Conservation (phyloP, 2,113 vertebrate genomes). For the Cathartes aura region DNA sequence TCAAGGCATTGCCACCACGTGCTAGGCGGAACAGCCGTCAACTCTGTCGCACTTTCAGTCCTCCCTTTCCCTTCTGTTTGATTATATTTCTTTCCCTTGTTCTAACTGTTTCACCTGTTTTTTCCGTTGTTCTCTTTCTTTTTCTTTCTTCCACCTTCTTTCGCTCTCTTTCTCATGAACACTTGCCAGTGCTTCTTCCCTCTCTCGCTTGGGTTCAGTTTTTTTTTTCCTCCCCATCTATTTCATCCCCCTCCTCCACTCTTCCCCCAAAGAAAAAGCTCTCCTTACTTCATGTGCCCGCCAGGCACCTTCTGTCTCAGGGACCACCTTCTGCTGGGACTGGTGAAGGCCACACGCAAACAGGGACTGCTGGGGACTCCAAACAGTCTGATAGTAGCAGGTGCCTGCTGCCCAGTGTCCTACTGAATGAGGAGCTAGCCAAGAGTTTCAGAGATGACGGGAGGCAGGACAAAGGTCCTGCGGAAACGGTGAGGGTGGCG, state of each 20-base stretch:
- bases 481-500: background rate
- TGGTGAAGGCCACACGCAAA: background rate
- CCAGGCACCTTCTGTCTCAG: background rate
- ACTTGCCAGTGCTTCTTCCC: background rate
- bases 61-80: background rate
- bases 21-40: background rate
- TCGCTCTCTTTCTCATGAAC: background rate
- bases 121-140: background rate
- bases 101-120: background rate
- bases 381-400: background rate
- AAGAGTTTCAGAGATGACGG: background rate
- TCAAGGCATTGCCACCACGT: slow-evolving; percentile 25
- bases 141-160: background rate
- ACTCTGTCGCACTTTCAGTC: background rate
- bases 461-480: background rate
- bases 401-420: background rate
- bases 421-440: background rate
- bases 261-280: slow-evolving; percentile 7
- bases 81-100: background rate
- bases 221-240: slow-evolving; percentile 32
- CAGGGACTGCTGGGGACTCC: background rate
- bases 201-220: background rate
- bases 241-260: background rate
- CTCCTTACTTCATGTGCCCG: background rate
- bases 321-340: background rate